These are phyloP conservation scores for Colossoma macropomum DNA, from an alignment of 2,113 vertebrate genomes.

Conservation along the genomic window DNA sequence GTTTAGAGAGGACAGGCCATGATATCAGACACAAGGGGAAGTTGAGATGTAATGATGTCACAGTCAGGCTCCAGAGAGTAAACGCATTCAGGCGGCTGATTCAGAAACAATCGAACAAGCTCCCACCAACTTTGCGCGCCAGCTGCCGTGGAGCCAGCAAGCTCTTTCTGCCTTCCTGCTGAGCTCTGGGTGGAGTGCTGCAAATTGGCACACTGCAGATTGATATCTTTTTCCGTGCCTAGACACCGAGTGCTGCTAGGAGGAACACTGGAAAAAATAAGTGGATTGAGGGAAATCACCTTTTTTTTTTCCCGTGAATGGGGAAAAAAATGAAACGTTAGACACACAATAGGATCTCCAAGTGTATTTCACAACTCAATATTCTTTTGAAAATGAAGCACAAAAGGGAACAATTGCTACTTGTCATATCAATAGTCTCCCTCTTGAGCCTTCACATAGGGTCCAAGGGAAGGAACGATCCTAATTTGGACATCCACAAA, in stretches of 20 bases:
- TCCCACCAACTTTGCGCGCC: slow-evolving; percentile 21
- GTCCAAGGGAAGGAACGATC: neutral
- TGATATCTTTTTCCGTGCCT: slow-evolving; percentile 18
- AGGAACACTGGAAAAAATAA: slow-evolving; percentile 22
- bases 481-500: slow-evolving; percentile 15
- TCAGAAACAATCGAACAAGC: slow-evolving; percentile 8
- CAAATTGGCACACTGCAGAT: slow-evolving; percentile 6
- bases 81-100: neutral
- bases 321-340: slow-evolving; percentile 1
- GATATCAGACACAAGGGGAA: slow-evolving; percentile 54
- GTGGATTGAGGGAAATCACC: neutral
- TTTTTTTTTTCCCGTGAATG: neutral
- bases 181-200: slow-evolving; percentile 36
- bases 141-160: slow-evolving; percentile 10
- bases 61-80: slow-evolving; percentile 19
- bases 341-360: slow-evolving; percentile 2
- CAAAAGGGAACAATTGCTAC: neutral
- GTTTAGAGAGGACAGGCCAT: slow-evolving; percentile 53
- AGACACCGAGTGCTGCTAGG: neutral
- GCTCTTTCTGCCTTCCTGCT: slow-evolving; percentile 23
- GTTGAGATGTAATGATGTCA: slow-evolving; percentile 54
- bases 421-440: neutral
- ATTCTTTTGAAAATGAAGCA: neutral
- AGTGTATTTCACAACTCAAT: neutral
- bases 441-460: neutral